Evolutionary conservation across 2,888 invertebrate species (phyloP).

Genomic region (Proisotoma minuta): DNA sequence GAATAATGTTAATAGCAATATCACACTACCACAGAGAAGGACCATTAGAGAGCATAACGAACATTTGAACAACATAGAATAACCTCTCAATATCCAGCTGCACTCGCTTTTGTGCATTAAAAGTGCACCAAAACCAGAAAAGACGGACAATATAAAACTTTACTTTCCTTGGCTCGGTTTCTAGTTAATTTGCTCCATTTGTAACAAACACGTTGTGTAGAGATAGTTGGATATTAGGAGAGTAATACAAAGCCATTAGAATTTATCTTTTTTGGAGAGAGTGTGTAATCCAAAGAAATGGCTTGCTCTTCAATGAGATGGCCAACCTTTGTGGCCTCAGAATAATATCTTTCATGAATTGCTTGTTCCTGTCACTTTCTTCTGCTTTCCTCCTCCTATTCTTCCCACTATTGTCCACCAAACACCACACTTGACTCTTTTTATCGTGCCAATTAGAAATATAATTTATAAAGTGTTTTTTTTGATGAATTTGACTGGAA

Average conservation of each 20-base stretch:
- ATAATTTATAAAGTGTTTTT: no score
- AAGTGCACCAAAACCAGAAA: no score
- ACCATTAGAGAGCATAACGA: neutral
- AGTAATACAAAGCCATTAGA: conserved; percentile 15
- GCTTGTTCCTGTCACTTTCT: conserved; percentile 12
- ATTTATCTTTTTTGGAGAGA: conserved; percentile 17
- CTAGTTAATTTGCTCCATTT: neutral
- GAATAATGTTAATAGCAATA: neutral
- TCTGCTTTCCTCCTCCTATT: conserved; percentile 7
- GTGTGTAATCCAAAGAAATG: conserved; percentile 16
- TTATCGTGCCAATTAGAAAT: no score
- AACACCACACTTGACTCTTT: no score
- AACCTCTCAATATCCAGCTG: conserved; percentile 5
- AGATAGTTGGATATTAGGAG: no score
- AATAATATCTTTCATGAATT: conserved; percentile 15
- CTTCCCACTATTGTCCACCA: no score
- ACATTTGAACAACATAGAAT: conserved; percentile 2
- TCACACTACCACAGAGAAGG: neutral
- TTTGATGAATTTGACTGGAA: no score
- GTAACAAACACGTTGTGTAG: neutral
- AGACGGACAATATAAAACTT: neutral
- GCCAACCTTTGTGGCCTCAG: conserved; percentile 15
- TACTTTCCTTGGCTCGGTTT: neutral
- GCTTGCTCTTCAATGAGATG: conserved; percentile 4
- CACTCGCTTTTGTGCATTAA: neutral